Percentiles rank a stretch among this genome's conserved stretches.
These are phyloP conservation scores for Trichonephila clavata DNA, from an alignment of 1,140 invertebrate genomes.

Conservation along the genomic window DNA sequence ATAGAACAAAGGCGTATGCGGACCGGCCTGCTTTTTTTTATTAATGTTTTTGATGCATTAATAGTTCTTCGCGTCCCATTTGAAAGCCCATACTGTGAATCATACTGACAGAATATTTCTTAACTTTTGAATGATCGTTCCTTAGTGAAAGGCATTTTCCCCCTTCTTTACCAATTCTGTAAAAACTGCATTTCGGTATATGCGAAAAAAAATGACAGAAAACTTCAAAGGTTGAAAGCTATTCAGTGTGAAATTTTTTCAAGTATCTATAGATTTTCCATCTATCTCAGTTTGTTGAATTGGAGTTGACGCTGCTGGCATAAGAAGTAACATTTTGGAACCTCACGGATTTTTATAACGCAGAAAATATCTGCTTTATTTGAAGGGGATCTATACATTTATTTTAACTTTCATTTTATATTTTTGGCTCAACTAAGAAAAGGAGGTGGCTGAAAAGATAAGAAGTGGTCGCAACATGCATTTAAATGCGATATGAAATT, in stretches of 20 bases:
- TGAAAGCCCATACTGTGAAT: slow-evolving; percentile 60
- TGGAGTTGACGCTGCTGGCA: slow-evolving; percentile 73
- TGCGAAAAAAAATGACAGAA: slow-evolving; percentile 71
- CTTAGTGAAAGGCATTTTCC: slow-evolving; percentile 69
- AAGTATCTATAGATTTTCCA: slow-evolving; percentile 76
- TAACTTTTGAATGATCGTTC: slow-evolving; percentile 75
- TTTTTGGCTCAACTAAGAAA: neutral
- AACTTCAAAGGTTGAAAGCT: slow-evolving; percentile 75
- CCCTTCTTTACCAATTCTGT: slow-evolving; percentile 72
- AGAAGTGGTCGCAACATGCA: slow-evolving; percentile 16
- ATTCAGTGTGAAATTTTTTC: slow-evolving; percentile 77
- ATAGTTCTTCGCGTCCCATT: slow-evolving; percentile 46
- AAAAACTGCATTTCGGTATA: slow-evolving; percentile 73
- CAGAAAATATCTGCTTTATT: slow-evolving; percentile 71
- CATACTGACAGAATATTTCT: slow-evolving; percentile 75
- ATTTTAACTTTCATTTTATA: slow-evolving; percentile 52
- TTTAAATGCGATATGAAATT: neutral
- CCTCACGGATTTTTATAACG: slow-evolving; percentile 65
- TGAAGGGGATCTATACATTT: slow-evolving; percentile 40
- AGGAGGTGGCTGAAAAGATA: neutral
- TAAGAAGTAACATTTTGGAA: slow-evolving; percentile 73
- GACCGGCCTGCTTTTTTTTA: slow-evolving; percentile 32
- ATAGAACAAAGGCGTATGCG: slow-evolving; percentile 36
- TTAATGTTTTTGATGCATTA: slow-evolving; percentile 53
- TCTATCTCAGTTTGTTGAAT: slow-evolving; percentile 76